Evolutionary conservation across 53 echinoderm and acorn worm genomes (phyloP), one percentile per base, ranked within the genome.

Genomic region (Pentamera pediparva): DNA sequence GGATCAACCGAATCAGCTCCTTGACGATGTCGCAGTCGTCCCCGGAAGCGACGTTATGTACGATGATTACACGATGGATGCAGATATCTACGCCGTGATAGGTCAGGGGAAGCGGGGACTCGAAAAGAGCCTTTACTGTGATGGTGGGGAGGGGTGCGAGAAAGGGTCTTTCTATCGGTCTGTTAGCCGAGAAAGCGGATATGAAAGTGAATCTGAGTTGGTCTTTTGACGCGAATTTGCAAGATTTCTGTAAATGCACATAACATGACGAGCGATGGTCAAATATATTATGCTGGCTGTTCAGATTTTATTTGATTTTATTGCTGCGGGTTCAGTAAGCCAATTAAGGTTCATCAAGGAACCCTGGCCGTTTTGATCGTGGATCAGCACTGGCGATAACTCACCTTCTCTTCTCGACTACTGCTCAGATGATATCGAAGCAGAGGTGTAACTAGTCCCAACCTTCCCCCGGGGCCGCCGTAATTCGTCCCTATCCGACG

Each of bases 161-260:
- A 53, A 51, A 54, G 52, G 35, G 5, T 53, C 52, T 4, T 82
- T 73, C 19, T 78, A 58, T 17, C 75, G 89, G 15, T 78, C 69
- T 19, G 37, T 77, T 47, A 85, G 85, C n/a, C 78, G 69, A 29
- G 85, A 85, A 37, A 85, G 85, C 47, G 85, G 85, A 0, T 89
- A 89, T 59, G 75, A 37, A 6, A 89, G 85, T 40, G 85, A 85
- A 5, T 75, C 75, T 13, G 89, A 89, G 20, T 60, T 38, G 6
- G 55, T 52, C 3, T 67, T 67, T 67, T 67, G 67, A 67, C 47
- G 45, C 17, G 7, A 3, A 9, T 8, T 20, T 65, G 12, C 61
- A 61, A 19, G 55, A 17, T 55, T 5, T n/a, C n/a, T n/a, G n/a
- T n/a, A n/a, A n/a, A n/a, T n/a, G n/a, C n/a, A n/a, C n/a, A n/a